Evolutionary conservation across 2,797 vertebrate genomes (phyloP).

Genomic region (Pipistrellus pygmaeus): DNA sequence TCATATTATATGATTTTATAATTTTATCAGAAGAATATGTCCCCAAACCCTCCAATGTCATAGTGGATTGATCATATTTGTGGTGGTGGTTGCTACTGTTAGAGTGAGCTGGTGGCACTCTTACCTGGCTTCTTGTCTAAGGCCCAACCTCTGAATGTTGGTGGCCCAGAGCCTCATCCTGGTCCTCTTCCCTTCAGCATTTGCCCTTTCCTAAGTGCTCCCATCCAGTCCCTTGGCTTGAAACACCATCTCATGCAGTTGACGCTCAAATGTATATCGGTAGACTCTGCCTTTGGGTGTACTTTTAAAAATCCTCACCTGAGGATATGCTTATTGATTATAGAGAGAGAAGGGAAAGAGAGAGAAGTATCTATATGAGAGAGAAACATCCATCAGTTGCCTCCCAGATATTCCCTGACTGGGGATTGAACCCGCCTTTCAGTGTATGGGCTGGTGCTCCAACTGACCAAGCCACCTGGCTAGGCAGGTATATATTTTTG

Average conservation of each 20-base stretch:
- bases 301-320: no score
- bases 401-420: no score
- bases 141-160: background rate
- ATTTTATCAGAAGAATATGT: slow-evolving; percentile 2
- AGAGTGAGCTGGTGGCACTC: background rate
- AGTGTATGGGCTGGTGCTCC: no score
- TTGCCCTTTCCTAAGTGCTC: background rate
- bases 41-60: background rate
- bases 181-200: background rate
- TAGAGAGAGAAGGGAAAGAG: no score
- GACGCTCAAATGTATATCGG: background rate
- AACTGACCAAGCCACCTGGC: no score
- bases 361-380: no score
- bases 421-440: no score
- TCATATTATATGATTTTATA: background rate
- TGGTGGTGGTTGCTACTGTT: background rate
- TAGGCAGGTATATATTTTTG: background rate
- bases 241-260: background rate
- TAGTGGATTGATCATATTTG: background rate
- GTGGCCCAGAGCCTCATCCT: background rate
- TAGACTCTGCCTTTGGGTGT: background rate
- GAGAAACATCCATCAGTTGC: no score
- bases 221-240: background rate
- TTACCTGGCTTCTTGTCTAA: background rate
- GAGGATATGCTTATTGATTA: no score